Base-by-base conservation (phyloP, 1,140 invertebrate species). In the Euschistus heros region DNA sequence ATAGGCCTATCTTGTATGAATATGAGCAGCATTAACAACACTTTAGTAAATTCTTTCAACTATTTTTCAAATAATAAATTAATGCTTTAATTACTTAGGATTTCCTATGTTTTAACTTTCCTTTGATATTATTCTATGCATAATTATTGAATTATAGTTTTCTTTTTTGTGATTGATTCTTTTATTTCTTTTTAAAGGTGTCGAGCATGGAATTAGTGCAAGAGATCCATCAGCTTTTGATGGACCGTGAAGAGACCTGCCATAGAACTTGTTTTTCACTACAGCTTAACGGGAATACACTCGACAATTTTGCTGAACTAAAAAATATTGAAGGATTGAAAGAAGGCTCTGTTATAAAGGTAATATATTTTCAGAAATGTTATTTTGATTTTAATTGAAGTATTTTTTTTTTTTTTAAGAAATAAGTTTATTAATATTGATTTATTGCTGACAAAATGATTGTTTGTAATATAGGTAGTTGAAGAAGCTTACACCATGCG, bases 141-240 rank as follows among this genome's bases (percentile, higher is more conserved):
- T n/a, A n/a, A n/a, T n/a, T n/a, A n/a, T n/a, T n/a, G n/a, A 30
- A 30, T 30, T 30, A 30, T 30, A 7, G 27, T 30, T 30, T 30
- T 2, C 7, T 30, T 4, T 30, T 30, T 4, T 4, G 7, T 30
- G 27, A 30, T 30, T 30, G 2, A 30, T 30, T 47, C 2, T 47
- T 6, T 3, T 22, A 20, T 54, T 54, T 10, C 2, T 24, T 50
- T 57, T 22, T 57, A 2, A 69, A 90, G 87, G 91, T 98, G 2
- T 97, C 93, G 15, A 95, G 92, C 73, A 94, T 96, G 89, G 96
- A 99, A 76, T 78, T 99, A 46, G 94, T 98, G 0, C 96, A 99
- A 81, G 97, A 99, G 81, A 97, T 99, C 61, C 94, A 98, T 75
- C 95, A 98, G 77, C 79, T 98, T 60, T 78, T 99, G 10, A 97